Evolutionary conservation across 1,140 invertebrate genomes (phyloP).

Genomic region (Latrodectus geometricus): DNA sequence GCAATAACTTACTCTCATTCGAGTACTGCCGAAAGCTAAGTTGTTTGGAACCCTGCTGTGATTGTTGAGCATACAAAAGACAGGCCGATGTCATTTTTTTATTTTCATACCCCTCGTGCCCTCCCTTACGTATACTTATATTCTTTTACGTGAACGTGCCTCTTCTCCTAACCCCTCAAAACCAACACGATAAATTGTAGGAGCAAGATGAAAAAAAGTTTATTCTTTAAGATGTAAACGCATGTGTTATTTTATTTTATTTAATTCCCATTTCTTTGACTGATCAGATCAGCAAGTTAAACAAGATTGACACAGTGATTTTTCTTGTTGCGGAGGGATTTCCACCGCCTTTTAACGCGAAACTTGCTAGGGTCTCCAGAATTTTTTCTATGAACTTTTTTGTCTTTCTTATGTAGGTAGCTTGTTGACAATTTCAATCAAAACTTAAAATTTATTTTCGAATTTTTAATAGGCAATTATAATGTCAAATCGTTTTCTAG

Average conservation of each 20-base stretch:
- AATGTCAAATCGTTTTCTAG: no score
- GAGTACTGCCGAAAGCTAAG: slow-evolving; percentile 20
- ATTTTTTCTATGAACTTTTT: no score
- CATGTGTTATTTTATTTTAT: slow-evolving; percentile 1
- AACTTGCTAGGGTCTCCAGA: no score
- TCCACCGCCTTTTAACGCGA: no score
- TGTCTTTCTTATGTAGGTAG: no score
- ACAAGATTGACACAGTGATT: background rate
- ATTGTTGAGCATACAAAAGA: slow-evolving; percentile 52
- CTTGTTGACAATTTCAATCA: no score
- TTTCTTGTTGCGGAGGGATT: background rate
- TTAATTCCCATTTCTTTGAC: background rate
- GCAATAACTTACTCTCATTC: slow-evolving; percentile 46
- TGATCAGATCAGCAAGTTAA: background rate
- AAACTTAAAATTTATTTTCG: no score
- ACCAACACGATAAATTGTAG: slow-evolving; percentile 2
- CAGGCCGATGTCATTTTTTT: slow-evolving; percentile 45
- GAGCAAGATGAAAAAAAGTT: slow-evolving; percentile 19
- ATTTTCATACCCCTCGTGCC: slow-evolving; percentile 10
- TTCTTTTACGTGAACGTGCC: background rate
- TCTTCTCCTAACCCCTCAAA: background rate
- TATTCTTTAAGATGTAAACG: slow-evolving; percentile 28
- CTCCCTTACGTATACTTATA: background rate
- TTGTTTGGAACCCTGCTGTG: slow-evolving; percentile 49
- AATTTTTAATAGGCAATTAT: no score